Percentiles rank a stretch among this genome's conserved stretches.
Evolutionary conservation across 2,797 vertebrate genomes (phyloP).

Genomic region (Ceryle rudis): DNA sequence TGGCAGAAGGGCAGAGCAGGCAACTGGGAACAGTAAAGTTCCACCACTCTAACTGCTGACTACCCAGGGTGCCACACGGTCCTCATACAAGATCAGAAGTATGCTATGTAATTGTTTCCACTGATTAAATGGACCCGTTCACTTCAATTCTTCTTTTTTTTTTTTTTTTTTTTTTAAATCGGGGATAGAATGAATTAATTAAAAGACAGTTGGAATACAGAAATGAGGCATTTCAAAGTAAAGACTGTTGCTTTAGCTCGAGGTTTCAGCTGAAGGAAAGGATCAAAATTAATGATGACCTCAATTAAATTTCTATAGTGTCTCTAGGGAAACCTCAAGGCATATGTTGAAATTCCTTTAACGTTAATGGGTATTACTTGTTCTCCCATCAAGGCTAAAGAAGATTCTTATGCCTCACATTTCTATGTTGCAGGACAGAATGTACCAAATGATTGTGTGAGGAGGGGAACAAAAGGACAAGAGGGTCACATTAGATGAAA

Average conservation of each 20-base stretch:
- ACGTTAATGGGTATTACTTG: slow-evolving; percentile 13
- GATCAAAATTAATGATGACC: slow-evolving; percentile 12
- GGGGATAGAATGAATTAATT: not conserved
- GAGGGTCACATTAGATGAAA: not conserved
- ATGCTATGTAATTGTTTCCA: not conserved
- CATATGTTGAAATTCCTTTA: slow-evolving; percentile 28
- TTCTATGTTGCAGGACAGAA: not conserved
- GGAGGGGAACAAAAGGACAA: slow-evolving; percentile 7
- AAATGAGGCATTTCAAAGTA: not conserved
- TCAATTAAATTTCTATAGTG: slow-evolving; percentile 12
- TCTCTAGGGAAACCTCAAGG: slow-evolving; percentile 15
- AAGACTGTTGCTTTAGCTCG: not conserved
- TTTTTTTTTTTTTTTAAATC: not conserved
- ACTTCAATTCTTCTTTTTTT: not conserved
- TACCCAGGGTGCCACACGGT: not conserved
- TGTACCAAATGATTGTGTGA: not conserved
- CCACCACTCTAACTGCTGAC: not conserved
- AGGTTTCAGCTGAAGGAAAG: not conserved
- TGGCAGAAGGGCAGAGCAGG: not conserved
- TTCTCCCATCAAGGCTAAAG: not conserved
- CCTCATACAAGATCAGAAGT: not conserved
- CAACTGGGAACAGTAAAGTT: not conserved
- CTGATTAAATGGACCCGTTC: not conserved
- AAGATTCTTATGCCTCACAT: not conserved
- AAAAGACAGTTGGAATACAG: not conserved